Evolutionary conservation across 2,797 vertebrate genomes (phyloP), one percentile per base, ranked within the genome.

Genomic region (Pitangus sulphuratus): DNA sequence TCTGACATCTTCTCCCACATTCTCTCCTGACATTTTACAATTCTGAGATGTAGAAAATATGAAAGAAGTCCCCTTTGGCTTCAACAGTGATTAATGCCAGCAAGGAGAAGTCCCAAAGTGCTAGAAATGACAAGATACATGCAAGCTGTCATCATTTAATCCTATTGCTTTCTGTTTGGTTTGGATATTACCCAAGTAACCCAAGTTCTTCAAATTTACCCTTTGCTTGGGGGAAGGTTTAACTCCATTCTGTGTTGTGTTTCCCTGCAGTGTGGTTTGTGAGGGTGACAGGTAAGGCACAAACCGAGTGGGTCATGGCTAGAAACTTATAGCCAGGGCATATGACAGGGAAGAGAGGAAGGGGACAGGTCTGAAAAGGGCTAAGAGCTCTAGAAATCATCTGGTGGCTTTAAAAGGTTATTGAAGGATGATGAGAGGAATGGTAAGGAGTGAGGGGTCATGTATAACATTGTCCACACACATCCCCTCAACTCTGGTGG

Each of bases 11-110:
- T 81, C 30, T 89, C 40, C 39, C 15, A 33, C 24, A 15, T 61
- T 72, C 25, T 87, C n/a, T 91, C 39, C 28, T 91, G 51, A 66
- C 47, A 48, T 88, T 90, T 94, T 81, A 47, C 40, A 40, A 15
- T 88, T 84, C 74, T 44, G 85, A 90, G 57, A 61, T 50, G 25
- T 71, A 75, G 40, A 85, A 78, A 94, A 90, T 78, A 21, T 33
- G 28, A 81, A 85, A n/a, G 33, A 89, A 78, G 47, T 91, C 89
- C 54, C 79, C 40, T 69, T 91, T 94, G 89, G 47, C 75, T 87
- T 91, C 71, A 80, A 9, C 50, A 65, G 9, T 93, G 92, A 95
- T 91, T 80, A 70, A 85, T 91, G 69, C 33, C 75, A 92, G 79
- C 25, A 85, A 87, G 78, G 74, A 89, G n/a, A 64, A 70, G 54